Conservation (phyloP, 2,888 invertebrate species). For the Heliconius sara region DNA sequence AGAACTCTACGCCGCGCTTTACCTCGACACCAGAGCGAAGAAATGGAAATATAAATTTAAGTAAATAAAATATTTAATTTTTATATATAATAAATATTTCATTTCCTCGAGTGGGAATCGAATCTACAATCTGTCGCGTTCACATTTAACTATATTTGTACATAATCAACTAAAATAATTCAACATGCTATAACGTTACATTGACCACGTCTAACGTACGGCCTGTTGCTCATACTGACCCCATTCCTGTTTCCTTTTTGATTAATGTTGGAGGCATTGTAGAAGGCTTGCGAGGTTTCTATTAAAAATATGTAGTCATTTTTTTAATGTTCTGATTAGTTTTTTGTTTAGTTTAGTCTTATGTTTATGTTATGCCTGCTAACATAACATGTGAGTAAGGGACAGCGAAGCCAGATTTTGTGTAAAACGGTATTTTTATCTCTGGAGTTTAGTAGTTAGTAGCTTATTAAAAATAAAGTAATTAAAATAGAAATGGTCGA, state of each 20-base stretch:
- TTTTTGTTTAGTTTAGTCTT: neutral
- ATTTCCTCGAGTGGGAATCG: too few species aligned
- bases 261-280: conserved; percentile 59
- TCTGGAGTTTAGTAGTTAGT: too few species aligned
- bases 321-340: neutral
- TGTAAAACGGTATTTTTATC: too few species aligned
- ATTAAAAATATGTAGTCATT: conserved; percentile 1
- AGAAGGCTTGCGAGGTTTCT: conserved; percentile 44
- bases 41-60: too few species aligned
- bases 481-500: too few species aligned
- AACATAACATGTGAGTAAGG: too few species aligned
- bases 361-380: neutral
- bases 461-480: too few species aligned
- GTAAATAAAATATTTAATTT: too few species aligned
- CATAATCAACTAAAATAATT: conserved; percentile 12
- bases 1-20: too few species aligned
- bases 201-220: conserved; percentile 60
- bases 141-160: neutral
- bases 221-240: conserved; percentile 65
- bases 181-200: conserved; percentile 52
- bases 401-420: too few species aligned
- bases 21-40: too few species aligned
- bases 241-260: conserved; percentile 73
- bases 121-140: neutral
- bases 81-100: too few species aligned